Evolutionary conservation across 2,113 vertebrate species (phyloP).

Genomic region (Coreoperca whiteheadi): DNA sequence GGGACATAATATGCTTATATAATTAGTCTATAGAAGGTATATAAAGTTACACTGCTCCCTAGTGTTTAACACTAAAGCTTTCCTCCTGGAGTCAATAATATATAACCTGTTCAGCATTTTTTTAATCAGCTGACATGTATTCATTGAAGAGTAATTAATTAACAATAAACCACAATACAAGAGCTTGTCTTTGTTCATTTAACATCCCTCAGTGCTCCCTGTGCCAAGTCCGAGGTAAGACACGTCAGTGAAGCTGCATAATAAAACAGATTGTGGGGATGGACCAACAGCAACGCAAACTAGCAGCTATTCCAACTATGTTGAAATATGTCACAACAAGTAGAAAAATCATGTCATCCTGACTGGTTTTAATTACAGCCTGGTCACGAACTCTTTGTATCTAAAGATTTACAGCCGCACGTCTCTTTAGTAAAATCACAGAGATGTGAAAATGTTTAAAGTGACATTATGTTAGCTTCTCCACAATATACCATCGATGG

Average conservation of each 20-base stretch:
- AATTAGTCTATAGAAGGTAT: neutral
- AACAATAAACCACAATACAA: constrained; percentile 23
- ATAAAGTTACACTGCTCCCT: constrained; percentile 28
- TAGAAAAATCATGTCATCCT: constrained; percentile 12
- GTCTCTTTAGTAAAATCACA: neutral
- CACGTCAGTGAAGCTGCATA: constrained; percentile 9
- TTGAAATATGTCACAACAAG: constrained; percentile 46
- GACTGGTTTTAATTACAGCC: constrained; percentile 35
- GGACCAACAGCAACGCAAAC: neutral
- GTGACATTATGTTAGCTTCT: neutral
- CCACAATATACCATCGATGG: neutral
- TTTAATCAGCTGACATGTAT: constrained; percentile 5
- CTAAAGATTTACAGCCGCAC: neutral
- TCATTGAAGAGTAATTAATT: neutral
- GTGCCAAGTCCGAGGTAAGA: constrained; percentile 14
- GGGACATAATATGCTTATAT: neutral
- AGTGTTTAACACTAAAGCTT: constrained; percentile 34
- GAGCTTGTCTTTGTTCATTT: constrained; percentile 22
- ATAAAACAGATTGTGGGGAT: constrained; percentile 36
- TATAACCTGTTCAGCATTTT: neutral
- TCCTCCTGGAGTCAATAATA: constrained; percentile 1
- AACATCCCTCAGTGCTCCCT: neutral
- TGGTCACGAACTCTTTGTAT: neutral
- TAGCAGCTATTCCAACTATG: constrained; percentile 24
- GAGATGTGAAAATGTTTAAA: neutral